A percentile compares a stretch with the other conserved stretches of the same genome.
These are phyloP conservation scores for Diarsia brunnea DNA, from an alignment of 2,888 invertebrate genomes.

Conservation along the genomic window DNA sequence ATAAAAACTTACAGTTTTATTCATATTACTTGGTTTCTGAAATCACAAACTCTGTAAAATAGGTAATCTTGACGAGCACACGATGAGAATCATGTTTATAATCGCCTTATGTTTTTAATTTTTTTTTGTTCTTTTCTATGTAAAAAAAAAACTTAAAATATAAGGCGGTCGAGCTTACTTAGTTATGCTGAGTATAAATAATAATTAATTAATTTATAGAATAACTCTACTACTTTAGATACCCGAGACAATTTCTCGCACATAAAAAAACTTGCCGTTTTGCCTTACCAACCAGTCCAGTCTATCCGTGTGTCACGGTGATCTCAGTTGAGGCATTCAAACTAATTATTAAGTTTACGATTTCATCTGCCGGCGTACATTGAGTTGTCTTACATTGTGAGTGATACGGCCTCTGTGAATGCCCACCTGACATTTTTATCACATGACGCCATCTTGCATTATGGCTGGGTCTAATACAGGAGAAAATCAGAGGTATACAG, in stretches of 20 bases:
- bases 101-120: not conserved
- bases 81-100: not conserved
- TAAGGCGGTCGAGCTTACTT: too few species aligned
- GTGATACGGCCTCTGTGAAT: conserved; percentile 64
- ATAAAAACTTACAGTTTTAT: conserved; percentile 46
- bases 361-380: conserved; percentile 73
- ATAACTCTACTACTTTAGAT: not conserved
- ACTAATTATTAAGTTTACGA: conserved; percentile 84
- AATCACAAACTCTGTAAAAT: conserved; percentile 19
- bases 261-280: not conserved
- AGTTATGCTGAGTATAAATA: too few species aligned
- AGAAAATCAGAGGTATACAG: conserved; percentile 22
- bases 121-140: not conserved
- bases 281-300: not conserved
- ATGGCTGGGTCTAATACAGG: conserved; percentile 40
- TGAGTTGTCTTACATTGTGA: conserved; percentile 78
- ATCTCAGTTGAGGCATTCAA: conserved; percentile 72
- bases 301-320: conserved; percentile 48
- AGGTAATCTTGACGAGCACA: conserved; percentile 5
- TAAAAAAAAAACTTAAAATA: too few species aligned
- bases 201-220: not conserved
- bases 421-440: conserved; percentile 70
- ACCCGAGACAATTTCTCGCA: not conserved
- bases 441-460: conserved; percentile 71
- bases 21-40: conserved; percentile 34